A percentile compares a stretch with the other conserved stretches of the same genome.
These are phyloP conservation scores for Psammodynastes pulverulentus DNA, from an alignment of 2,113 vertebrate species.

Conservation along the genomic window DNA sequence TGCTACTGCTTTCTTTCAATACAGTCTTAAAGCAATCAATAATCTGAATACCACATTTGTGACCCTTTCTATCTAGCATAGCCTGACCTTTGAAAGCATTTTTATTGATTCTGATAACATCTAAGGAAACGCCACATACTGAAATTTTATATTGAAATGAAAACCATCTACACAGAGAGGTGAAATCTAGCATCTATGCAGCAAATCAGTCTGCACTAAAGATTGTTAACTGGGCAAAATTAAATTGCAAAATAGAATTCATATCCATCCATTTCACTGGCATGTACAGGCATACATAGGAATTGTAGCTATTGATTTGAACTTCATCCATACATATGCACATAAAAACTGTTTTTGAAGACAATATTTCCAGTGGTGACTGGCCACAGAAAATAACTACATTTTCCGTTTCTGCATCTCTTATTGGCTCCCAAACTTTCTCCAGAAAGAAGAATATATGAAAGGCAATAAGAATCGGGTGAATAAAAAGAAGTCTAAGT, in stretches of 20 bases:
- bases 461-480: not conserved
- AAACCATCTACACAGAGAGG: not conserved
- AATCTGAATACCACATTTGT: not conserved
- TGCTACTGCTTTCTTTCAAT: not conserved
- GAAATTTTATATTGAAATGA: not conserved
- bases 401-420: not conserved
- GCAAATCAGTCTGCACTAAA: not conserved
- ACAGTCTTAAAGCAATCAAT: too few species aligned
- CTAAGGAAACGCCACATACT: not conserved
- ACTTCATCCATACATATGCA: not conserved
- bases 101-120: not conserved
- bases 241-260: not conserved
- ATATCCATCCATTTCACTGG: not conserved
- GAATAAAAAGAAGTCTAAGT: not conserved
- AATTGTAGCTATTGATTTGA: not conserved
- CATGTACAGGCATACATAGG: not conserved
- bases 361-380: not conserved
- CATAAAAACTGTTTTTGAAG: not conserved
- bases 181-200: not conserved
- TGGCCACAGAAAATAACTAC: not conserved
- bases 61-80: not conserved
- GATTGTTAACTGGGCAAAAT: not conserved
- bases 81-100: not conserved
- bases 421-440: not conserved
- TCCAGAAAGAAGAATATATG: not conserved